phyloP scores from a whole-genome alignment of 2,113 vertebrate genomes.

The Phocoena sinus region DNA sequence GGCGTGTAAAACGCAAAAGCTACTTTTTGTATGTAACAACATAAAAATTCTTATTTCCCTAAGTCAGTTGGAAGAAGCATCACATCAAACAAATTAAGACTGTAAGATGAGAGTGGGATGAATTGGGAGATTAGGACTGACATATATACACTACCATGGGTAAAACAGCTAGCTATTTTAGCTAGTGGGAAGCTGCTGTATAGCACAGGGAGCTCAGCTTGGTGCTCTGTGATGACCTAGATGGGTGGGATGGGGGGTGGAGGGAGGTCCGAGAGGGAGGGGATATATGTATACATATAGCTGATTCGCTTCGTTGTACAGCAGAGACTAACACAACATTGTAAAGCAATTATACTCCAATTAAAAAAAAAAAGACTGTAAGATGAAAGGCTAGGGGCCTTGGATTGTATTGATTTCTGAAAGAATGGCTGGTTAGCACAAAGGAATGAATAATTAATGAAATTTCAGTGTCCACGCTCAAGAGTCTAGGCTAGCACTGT shows the following conservation, averaged over 20 bases:
- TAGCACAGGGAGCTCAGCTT: no score
- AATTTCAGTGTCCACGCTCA: not conserved
- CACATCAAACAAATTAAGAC: not conserved
- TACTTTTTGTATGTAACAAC: not conserved
- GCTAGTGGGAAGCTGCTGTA: no score
- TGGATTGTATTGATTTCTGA: not conserved
- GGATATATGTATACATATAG: no score
- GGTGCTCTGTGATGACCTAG: no score
- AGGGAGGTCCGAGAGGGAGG: no score
- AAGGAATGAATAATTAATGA: not conserved
- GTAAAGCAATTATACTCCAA: no score
- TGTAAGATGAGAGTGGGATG: not conserved
- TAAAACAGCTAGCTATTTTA: no score
- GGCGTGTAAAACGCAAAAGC: not conserved
- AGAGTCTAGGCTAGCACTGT: not conserved
- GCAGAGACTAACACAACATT: no score
- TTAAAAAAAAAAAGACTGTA: not conserved
- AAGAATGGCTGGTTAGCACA: slow-evolving; percentile 14
- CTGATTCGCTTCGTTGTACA: no score
- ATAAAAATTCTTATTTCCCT: not conserved
- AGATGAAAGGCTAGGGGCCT: not conserved
- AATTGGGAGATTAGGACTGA: no score
- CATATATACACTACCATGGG: no score
- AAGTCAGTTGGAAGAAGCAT: not conserved
- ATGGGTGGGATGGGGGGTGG: no score